Evolutionary conservation across 2,113 vertebrate species (phyloP).

Genomic region (Ancistrus triradiatus): DNA sequence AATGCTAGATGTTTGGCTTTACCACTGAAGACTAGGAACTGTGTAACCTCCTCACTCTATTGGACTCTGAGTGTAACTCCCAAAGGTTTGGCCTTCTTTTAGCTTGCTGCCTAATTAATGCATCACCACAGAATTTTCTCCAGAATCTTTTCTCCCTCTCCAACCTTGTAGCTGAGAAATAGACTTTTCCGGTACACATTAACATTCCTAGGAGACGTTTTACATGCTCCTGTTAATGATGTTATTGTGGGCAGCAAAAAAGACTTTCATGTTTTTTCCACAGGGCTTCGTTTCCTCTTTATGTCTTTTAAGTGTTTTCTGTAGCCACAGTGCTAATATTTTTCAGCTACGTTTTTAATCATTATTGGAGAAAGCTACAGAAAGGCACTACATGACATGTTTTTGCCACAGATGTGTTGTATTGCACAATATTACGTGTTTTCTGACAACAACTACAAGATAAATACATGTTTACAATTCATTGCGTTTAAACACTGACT

Average conservation of each 20-base stretch:
- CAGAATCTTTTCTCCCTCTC: slow-evolving; percentile 58
- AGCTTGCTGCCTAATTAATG: slow-evolving; percentile 67
- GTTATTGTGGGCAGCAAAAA: slow-evolving; percentile 38
- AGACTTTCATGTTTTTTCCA: slow-evolving; percentile 43
- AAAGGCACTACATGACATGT: too few relatives aligned
- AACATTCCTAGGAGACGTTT: slow-evolving; percentile 61
- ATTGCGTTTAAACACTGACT: too few relatives aligned
- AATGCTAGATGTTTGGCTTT: slow-evolving; percentile 24
- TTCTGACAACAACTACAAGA: too few relatives aligned
- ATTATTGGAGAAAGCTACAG: too few relatives aligned
- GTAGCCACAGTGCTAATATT: slow-evolving; percentile 65
- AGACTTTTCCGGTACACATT: slow-evolving; percentile 64
- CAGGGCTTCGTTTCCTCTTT: slow-evolving; percentile 56
- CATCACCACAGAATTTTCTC: slow-evolving; percentile 57
- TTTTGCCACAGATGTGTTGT: too few relatives aligned
- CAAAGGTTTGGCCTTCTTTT: slow-evolving; percentile 65
- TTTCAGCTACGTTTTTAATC: too few relatives aligned
- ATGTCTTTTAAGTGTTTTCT: slow-evolving; percentile 49
- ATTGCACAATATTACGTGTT: too few relatives aligned
- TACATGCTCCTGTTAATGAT: slow-evolving; percentile 60
- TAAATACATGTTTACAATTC: too few relatives aligned
- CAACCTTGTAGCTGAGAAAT: slow-evolving; percentile 60
- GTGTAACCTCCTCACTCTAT: slow-evolving; percentile 61
- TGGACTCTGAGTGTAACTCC: slow-evolving; percentile 60
- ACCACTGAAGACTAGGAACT: slow-evolving; percentile 59